Base-by-base conservation (phyloP, 2,888 invertebrate species). In the Eupithecia abbreviata region DNA sequence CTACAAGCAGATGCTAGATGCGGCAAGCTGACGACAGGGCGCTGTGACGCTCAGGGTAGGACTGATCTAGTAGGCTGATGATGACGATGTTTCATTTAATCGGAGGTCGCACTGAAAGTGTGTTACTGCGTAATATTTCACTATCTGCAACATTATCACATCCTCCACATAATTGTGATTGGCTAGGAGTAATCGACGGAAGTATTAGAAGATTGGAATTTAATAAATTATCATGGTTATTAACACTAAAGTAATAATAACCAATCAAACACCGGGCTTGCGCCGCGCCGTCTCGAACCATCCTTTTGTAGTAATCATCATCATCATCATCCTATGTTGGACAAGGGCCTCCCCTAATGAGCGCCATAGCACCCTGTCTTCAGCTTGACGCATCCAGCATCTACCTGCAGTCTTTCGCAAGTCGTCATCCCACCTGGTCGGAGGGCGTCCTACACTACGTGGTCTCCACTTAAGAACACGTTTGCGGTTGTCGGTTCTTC, bases 61-160 rank as follows among this genome's bases (percentile, higher is more conserved):
- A 3, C 13, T 55, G n/a, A 7, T n/a, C n/a, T 55, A n/a, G 55
- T 7, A n/a, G n/a, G n/a, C 6, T 49, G 3, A 18, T 65, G 18
- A 41, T 65, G 58, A 18, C 10, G 58, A 58, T 58, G 15, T 4
- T 12, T 30, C 12, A 3, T 30, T 62, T 43, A 68, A 68, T 68
- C 67, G n/a, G n/a, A n/a, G n/a, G 43, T n/a, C 42, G n/a, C 18
- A 58, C 71, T 70, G 13, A 18, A 58, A 74, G 42, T 65, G 43
- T 66, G 45, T n/a, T 69, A 83, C 77, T 78, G 76, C 82, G 82
- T 77, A 79, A 70, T 79, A 49, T 4, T 13, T 79, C 47, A 58
- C 41, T 86, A 86, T 86, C 85, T 83, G 43, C 85, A 82, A 71
- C 84, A 77, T 85, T 85, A 84, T 78, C 86, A 85, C 82, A 83